Evolutionary conservation across 2,797 vertebrate species (phyloP).

Genomic region (Cottoperca gobio): DNA sequence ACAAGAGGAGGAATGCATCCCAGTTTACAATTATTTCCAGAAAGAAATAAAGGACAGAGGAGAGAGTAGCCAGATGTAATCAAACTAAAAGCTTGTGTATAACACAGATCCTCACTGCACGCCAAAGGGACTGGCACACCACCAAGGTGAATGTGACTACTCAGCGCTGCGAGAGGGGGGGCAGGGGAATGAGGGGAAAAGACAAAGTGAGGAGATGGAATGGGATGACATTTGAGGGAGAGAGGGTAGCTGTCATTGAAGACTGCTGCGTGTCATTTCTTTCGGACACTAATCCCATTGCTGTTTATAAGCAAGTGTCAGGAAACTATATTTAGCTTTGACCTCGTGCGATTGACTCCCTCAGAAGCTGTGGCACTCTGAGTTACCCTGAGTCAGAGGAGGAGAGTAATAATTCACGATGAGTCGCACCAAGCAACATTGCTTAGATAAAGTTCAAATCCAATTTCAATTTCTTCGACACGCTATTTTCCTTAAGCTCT

Average conservation of each 20-base stretch:
- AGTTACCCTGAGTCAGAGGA: constrained; percentile 41
- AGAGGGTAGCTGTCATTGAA: constrained; percentile 68
- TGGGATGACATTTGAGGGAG: constrained; percentile 65
- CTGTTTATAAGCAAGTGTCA: constrained; percentile 72
- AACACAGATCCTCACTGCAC: constrained; percentile 59
- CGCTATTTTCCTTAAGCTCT: background rate
- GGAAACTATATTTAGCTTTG: constrained; percentile 74
- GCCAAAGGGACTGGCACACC: constrained; percentile 66
- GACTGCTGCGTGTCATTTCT: constrained; percentile 61
- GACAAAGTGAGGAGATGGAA: constrained; percentile 68
- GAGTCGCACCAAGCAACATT: constrained; percentile 2
- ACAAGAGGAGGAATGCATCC: constrained; percentile 51
- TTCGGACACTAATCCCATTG: constrained; percentile 68
- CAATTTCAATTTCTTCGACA: constrained; percentile 16
- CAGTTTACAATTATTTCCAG: constrained; percentile 73
- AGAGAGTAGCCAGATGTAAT: constrained; percentile 81
- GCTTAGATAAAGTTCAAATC: constrained; percentile 32
- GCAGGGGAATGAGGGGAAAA: constrained; percentile 55
- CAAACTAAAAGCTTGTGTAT: constrained; percentile 85
- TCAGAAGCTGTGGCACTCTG: constrained; percentile 28
- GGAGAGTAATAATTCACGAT: constrained; percentile 23
- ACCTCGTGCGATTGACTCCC: constrained; percentile 52
- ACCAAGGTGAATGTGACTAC: constrained; percentile 80
- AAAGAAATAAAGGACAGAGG: constrained; percentile 65
- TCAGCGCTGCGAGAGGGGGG: constrained; percentile 52